phyloP scores from a whole-genome alignment of 2,888 invertebrate genomes.

The Synanthedon vespiformis region DNA sequence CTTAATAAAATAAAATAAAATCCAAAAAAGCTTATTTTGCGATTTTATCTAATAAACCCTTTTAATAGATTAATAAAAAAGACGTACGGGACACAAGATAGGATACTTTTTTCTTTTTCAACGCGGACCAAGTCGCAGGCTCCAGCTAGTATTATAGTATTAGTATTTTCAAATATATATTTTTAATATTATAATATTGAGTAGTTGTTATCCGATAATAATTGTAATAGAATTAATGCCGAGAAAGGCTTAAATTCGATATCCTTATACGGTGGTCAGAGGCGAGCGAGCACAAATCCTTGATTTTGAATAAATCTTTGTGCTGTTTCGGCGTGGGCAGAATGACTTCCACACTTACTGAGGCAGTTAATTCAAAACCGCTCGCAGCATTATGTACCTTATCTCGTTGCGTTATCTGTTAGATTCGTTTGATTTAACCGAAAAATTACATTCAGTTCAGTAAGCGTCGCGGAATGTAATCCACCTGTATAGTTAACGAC shows the following conservation, averaged over 20 bases:
- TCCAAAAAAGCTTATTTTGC: too few relatives aligned
- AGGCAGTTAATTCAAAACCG: constrained; percentile 10
- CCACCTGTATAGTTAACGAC: constrained; percentile 41
- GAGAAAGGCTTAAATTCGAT: constrained; percentile 11
- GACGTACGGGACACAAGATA: too few relatives aligned
- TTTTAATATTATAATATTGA: too few relatives aligned
- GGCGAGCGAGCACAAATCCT: constrained; percentile 44
- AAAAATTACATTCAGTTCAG: constrained; percentile 26
- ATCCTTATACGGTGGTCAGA: constrained; percentile 13
- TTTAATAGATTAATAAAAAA: too few relatives aligned
- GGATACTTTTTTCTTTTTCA: too few relatives aligned
- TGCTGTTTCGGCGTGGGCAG: constrained; percentile 48
- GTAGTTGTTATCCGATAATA: too few relatives aligned
- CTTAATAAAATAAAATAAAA: too few relatives aligned
- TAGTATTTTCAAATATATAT: too few relatives aligned
- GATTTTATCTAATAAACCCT: too few relatives aligned
- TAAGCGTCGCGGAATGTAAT: constrained; percentile 44
- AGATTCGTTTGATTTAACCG: constrained; percentile 15
- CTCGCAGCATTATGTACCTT: constrained; percentile 35
- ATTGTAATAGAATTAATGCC: constrained; percentile 5
- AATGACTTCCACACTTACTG: constrained; percentile 36
- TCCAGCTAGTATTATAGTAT: too few relatives aligned
- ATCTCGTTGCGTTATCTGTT: constrained; percentile 22
- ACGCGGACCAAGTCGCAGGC: too few relatives aligned
- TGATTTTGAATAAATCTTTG: constrained; percentile 57